Base-by-base conservation (phyloP, 2,888 invertebrate species). In the Ochropleura leucogaster region DNA sequence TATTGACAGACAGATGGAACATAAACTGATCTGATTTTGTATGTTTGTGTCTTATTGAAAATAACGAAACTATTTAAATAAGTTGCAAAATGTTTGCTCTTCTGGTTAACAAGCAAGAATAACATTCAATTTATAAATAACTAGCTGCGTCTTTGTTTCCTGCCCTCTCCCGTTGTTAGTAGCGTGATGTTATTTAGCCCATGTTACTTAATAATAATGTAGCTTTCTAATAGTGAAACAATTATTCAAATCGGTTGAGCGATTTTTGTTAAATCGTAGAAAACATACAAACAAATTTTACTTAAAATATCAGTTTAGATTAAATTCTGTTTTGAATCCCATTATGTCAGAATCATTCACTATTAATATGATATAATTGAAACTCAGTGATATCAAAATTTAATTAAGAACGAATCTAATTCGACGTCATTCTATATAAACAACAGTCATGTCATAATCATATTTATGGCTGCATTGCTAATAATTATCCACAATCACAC, bases 361-460 rank as follows among this genome's bases (percentile, higher is more conserved):
- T 40, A 68, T 63, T 44, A 57, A 44, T 57, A 8, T 4, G 14
- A 5, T 51, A 10, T 63, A 68, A 76, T 63, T 76, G 20, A 63
- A 68, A 46, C 9, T 42, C 53, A 42, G 30, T 67, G 44, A 57
- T 68, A 20, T 51, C 49, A 46, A 53, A 65, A 74, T 46, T 46
- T 42, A 63, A 63, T 57, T 42, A 46, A n/a, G 4, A 12, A 14
- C 55, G 6, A 60, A 65, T 59, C 30, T 30, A 57, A 57, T 57
- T 30, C 40, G 40, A 65, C n/a, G 20, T 72, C 12, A 51, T n/a
- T 72, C 4, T 49, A 49, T 49, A 7, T 49, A 40, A 62, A 62
- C 20, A 12, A 53, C 16, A 12, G 42, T 40, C 16, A 46, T 8
- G 51, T 20, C 9, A 16, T 47, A 12, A 40, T 42, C n/a, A 30